Conservation (phyloP, 2,888 invertebrate genomes). For the Opisthograptis luteolata region DNA sequence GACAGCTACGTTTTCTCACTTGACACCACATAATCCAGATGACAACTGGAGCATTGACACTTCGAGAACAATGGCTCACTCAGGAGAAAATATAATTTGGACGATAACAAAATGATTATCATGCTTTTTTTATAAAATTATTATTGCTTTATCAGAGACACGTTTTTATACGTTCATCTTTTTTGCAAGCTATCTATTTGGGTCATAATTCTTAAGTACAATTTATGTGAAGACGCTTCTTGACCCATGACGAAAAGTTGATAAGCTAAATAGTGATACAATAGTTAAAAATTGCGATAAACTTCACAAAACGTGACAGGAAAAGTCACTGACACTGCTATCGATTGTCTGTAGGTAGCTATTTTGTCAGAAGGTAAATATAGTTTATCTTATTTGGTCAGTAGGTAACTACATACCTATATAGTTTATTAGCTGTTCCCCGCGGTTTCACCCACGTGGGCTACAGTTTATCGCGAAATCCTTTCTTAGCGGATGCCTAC, state of each 20-base stretch:
- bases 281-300: slow-evolving; percentile 1
- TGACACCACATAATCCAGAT: slow-evolving; percentile 36
- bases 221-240: not conserved
- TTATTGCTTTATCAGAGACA: not conserved
- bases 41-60: slow-evolving; percentile 46
- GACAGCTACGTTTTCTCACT: slow-evolving; percentile 16
- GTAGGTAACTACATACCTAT: too few relatives aligned
- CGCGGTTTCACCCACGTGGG: too few relatives aligned
- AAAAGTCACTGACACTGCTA: not conserved
- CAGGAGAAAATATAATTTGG: slow-evolving; percentile 8
- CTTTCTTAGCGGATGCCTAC: too few relatives aligned
- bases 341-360: too few relatives aligned
- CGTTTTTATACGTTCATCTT: not conserved
- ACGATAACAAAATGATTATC: slow-evolving; percentile 10
- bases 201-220: not conserved
- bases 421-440: too few relatives aligned
- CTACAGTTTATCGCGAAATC: too few relatives aligned
- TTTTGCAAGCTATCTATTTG: not conserved
- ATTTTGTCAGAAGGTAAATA: too few relatives aligned
- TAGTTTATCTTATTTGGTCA: too few relatives aligned
- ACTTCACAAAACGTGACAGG: not conserved
- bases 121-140: slow-evolving; percentile 15
- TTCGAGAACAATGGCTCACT: slow-evolving; percentile 15
- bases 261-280: slow-evolving; percentile 1
- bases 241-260: slow-evolving; percentile 6